Evolutionary conservation across 2,888 invertebrate genomes (phyloP), one percentile per base, ranked within the genome.

Genomic region (Scelioninae gen. 2): DNA sequence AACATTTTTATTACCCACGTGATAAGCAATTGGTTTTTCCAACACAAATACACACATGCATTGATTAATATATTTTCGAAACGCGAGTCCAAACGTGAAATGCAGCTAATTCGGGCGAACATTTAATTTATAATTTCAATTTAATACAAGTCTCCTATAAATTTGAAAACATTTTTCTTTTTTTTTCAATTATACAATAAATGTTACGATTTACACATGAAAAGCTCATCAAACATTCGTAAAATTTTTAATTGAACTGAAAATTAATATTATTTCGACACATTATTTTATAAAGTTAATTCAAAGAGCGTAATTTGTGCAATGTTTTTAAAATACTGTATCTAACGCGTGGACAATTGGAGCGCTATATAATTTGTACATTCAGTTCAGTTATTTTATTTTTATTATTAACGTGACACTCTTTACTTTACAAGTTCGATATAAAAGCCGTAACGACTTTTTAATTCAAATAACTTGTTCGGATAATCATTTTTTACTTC

Each of bases 311-410:
- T 37, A 50, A 63, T 70, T 57, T 39, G n/a, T 41, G 7, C 28
- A 15, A 57, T 63, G 63, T 63, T 64, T 71, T 64, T 64, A 37
- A 71, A 58, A 45, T 25, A 13, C n/a, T n/a, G n/a, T n/a, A n/a
- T 39, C 45, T 64, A 71, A 64, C 60, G 37, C 39, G 58, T 71
- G 57, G 52, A 35, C 71, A 71, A 71, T 71, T 64, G 41, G 31
- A 64, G 52, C 53, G 52, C 64, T 64, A 46, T 71, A 64, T 71
- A 58, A 52, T 58, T 64, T 37, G 52, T 50, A 28, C 55, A 43
- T 61, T 69, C 55, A 46, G 53, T 63, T 70, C 53, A 50, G 22
- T 55, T 55, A 55, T 55, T 57, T 33, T 58, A 50, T 63, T 63
- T 57, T 31, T 63, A 48, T 53, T 53, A 61, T 69, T 61, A 39